A percentile compares a stretch with the other conserved stretches of the same genome.
These are phyloP conservation scores for Diorhabda carinulata DNA, from an alignment of 1,140 invertebrate genomes.

Conservation along the genomic window DNA sequence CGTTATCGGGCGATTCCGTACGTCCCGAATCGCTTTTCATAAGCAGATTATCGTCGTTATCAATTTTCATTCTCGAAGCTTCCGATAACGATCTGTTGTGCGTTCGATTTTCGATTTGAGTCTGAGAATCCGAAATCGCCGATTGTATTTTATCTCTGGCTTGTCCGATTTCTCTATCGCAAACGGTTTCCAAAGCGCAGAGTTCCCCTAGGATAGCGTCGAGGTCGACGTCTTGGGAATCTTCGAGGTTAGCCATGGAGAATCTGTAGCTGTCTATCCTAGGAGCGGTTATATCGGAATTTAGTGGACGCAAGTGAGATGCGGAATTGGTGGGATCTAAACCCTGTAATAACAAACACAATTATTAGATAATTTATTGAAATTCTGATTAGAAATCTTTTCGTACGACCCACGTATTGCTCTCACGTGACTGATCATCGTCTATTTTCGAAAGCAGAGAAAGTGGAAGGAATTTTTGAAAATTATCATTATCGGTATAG, in stretches of 20 bases:
- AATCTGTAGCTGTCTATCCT: conserved; percentile 84
- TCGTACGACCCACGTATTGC: too few species aligned
- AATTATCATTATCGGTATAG: too few species aligned
- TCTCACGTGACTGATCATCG: too few species aligned
- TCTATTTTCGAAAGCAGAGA: too few species aligned
- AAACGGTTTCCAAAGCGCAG: conserved; percentile 81
- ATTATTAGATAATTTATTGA: too few species aligned
- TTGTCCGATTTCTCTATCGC: conserved; percentile 61
- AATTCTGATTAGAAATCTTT: too few species aligned
- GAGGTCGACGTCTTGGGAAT: conserved; percentile 91
- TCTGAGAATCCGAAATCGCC: conserved; percentile 42
- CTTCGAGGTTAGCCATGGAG: conserved; percentile 89
- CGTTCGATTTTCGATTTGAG: conserved; percentile 45
- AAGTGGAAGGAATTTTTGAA: too few species aligned
- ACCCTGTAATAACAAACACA: conserved; percentile 54
- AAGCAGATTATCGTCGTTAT: conserved; percentile 37
- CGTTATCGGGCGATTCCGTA: conserved; percentile 92
- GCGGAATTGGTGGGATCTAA: conserved; percentile 59
- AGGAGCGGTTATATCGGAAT: conserved; percentile 61
- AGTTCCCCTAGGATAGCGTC: conserved; percentile 93
- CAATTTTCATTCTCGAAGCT: conserved; percentile 47
- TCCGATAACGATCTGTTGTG: conserved; percentile 54
- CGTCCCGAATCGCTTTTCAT: conserved; percentile 50
- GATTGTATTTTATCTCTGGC: conserved; percentile 49
- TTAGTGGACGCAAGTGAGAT: conserved; percentile 53